Percentiles rank a stretch among this genome's conserved stretches.
Conservation (phyloP, 2,797 vertebrate species). For the Synanceia verrucosa region DNA sequence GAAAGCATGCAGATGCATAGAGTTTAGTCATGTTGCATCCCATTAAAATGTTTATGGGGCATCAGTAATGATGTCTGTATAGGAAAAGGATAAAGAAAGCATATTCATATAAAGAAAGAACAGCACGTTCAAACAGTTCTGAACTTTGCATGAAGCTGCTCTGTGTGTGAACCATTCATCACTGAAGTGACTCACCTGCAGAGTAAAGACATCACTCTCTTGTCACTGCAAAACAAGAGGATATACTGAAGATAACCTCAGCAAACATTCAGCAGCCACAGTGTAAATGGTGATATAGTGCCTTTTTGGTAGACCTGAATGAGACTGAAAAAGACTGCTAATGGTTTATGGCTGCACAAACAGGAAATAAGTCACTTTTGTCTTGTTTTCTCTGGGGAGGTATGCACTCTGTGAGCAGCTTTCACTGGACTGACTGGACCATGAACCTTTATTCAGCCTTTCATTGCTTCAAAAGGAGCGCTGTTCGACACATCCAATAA, state of each 20-base stretch:
- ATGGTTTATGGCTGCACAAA: not conserved
- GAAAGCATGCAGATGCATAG: not conserved
- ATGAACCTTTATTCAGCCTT: no score
- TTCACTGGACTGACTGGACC: not conserved
- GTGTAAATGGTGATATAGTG: not conserved
- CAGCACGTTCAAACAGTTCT: no score
- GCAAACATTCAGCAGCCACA: not conserved
- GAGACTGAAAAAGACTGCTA: not conserved
- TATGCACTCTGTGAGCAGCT: not conserved
- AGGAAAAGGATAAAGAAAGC: not conserved
- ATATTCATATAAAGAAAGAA: no score
- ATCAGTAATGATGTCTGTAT: not conserved
- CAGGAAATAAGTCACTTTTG: not conserved
- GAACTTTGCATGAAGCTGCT: no score
- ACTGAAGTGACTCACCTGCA: conserved; percentile 17
- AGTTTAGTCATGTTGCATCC: not conserved
- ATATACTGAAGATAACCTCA: not conserved
- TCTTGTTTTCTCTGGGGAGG: no score
- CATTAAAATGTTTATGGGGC: not conserved
- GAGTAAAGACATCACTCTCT: not conserved
- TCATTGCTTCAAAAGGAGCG: not conserved
- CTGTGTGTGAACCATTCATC: conserved; percentile 12
- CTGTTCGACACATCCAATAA: not conserved
- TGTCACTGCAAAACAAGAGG: not conserved
- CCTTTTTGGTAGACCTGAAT: not conserved